Evolutionary conservation across 2,113 vertebrate species (phyloP).

Genomic region (Cebidichthys violaceus): DNA sequence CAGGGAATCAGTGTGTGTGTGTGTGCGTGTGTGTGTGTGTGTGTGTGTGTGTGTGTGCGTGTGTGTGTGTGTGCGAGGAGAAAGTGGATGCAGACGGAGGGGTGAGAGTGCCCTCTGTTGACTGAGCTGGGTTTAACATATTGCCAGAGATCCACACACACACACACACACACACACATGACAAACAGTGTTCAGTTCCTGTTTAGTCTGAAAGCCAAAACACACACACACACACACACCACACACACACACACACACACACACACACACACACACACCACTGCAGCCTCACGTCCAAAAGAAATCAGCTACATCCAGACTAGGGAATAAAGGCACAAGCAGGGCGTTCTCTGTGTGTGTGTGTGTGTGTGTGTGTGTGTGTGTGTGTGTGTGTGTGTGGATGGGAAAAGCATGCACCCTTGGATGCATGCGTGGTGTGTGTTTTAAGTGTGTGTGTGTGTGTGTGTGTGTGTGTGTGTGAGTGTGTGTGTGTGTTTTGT

Average conservation of each 20-base stretch:
- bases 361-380: slow-evolving; percentile 9
- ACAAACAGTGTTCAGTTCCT: slow-evolving; percentile 25
- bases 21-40: slow-evolving; percentile 21
- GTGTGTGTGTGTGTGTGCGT: slow-evolving; percentile 14
- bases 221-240: slow-evolving; percentile 12
- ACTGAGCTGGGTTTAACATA: slow-evolving; percentile 17
- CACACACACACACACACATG: too few relatives aligned
- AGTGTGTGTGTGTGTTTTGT: slow-evolving; percentile 5
- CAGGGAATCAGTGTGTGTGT: slow-evolving; percentile 12
- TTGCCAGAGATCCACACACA: background rate
- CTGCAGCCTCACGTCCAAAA: background rate
- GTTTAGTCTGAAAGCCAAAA: slow-evolving; percentile 27
- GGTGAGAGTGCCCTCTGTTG: slow-evolving; percentile 77
- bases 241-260: background rate
- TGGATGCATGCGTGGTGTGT: slow-evolving; percentile 5
- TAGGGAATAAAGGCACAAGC: background rate
- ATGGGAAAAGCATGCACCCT: background rate
- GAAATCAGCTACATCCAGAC: slow-evolving; percentile 9
- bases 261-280: slow-evolving; percentile 1
- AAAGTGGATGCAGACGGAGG: slow-evolving; percentile 41
- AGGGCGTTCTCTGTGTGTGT: background rate
- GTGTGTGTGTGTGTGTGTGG: background rate
- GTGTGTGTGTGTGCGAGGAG: background rate
- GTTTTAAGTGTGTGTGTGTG: background rate
- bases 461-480: slow-evolving; percentile 16